Evolutionary conservation across 2,797 vertebrate genomes (phyloP), one percentile per base, ranked within the genome.

Genomic region (Lepilemur ruficaudatus): DNA sequence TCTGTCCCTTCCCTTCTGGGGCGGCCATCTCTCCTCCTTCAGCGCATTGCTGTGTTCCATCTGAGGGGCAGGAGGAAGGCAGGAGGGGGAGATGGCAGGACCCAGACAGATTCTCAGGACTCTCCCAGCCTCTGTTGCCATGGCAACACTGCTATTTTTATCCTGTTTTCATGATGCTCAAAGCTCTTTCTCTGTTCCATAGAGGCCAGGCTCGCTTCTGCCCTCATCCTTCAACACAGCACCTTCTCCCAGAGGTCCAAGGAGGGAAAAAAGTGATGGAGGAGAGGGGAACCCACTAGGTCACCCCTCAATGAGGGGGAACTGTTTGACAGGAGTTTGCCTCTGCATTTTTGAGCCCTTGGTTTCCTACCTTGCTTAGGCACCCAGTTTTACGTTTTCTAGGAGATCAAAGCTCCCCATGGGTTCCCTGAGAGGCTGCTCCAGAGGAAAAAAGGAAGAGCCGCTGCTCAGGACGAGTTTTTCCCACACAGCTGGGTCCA

Each of bases 71-170:
- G 95, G 61, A 82, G 76, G 87, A 75, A 94, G 70, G 41, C 89
- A 82, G 84, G 65, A 93, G 59, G 91, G 92, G 95, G 96, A 96
- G 94, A 98, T 97, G 96, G 96, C 97, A 97, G 69, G 97, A 98
- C 96, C 97, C 98, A 96, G 96, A 89, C 96, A 96, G 88, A 98
- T 98, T 96, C 97, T 98, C 93, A 97, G 98, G 98, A 98, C 97
- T 96, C 96, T 98, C 98, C 98, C 97, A 89, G 98, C 97, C 97
- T 98, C 97, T 61, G 97, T 98, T 98, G 98, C 98, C 98, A 98
- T 98, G 98, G 98, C 97, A 98, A 98, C 97, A 0, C 75, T 43
- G 98, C 98, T 98, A 98, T 98, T 98, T 99, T 98, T 98, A 98
- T 98, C 96, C 96, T 96, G 84, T 98, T 98, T 98, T 98, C 98